Evolutionary conservation across 2,113 vertebrate genomes (phyloP), one percentile per base, ranked within the genome.

Genomic region (Eptatretus burgeri): DNA sequence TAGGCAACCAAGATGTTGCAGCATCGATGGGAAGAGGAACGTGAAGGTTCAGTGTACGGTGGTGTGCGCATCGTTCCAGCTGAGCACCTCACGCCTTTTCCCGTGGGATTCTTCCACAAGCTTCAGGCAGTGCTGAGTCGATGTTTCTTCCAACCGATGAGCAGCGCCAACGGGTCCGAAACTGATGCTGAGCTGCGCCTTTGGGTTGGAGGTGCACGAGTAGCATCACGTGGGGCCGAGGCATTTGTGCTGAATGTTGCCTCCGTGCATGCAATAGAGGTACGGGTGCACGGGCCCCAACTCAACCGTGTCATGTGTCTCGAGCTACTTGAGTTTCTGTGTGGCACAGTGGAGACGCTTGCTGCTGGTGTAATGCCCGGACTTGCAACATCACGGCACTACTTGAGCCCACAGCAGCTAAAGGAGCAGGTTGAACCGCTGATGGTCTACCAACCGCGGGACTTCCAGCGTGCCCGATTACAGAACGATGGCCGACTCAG

Each of bases 361-460:
- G 76, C 93, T 71, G 74, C 82, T 64, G 81, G 82, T 71, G 93
- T 84, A 0, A 74, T 98, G 51, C 89, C 91, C 0, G 86, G 89
- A 14, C 76, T 93, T 70, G 69, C 95, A 66, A 85, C 83, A 0
- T 83, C 82, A 65, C 83, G 84, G 64, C 83, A 95, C 69, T 93
- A 95, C 75, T 77, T 95, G 69, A 98, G 91, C 66, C 91, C 87
- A 49, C 91, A 93, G 76, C 91, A 98, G 73, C 79, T 95, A 68
- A 76, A 85, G 62, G 84, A 94, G 67, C 87, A 78, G 70, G 84
- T 91, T 9, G 82, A 83, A 51, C 91, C 87, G 11, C 71, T 95
- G 73, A 98, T 95, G 89, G 72, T 91, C 68, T 98, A 98, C 75
- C 91, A 98, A 68, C 89, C 91, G n/a, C 81, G 84, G 71, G 91